Conservation (phyloP, 2,888 invertebrate species). For the Steromphala cineraria region DNA sequence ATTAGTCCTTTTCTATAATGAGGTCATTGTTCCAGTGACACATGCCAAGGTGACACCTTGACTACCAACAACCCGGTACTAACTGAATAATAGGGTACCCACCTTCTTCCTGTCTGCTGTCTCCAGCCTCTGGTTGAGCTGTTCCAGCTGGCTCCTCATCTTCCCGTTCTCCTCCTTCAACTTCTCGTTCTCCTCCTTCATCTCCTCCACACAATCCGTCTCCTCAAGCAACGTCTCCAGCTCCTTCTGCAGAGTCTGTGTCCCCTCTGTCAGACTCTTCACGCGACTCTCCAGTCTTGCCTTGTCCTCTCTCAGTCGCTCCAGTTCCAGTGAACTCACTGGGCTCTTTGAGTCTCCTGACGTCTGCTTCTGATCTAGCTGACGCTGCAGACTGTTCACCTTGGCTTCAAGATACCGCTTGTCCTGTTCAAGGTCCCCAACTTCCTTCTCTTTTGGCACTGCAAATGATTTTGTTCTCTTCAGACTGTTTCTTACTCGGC, state of each 20-base stretch:
- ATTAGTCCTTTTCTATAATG: too few relatives aligned
- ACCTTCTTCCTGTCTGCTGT: neutral
- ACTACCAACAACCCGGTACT: too few relatives aligned
- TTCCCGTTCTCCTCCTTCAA: neutral
- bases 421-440: conserved; percentile 63
- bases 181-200: neutral
- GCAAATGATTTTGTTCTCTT: conserved; percentile 35
- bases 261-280: conserved; percentile 1
- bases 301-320: conserved; percentile 41
- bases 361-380: conserved; percentile 36
- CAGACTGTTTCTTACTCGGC: conserved; percentile 30
- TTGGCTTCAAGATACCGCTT: conserved; percentile 72
- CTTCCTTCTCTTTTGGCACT: conserved; percentile 12
- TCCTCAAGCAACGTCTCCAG: neutral
- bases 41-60: too few relatives aligned
- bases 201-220: neutral
- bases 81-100: neutral
- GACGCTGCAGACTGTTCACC: conserved; percentile 70
- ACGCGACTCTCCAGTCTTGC: conserved; percentile 34
- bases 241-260: neutral
- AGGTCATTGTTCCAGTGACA: too few relatives aligned
- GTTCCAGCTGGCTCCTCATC: neutral
- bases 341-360: conserved; percentile 30
- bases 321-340: conserved; percentile 22
- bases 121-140: neutral